These are phyloP conservation scores for Thamnaconus septentrionalis DNA, from an alignment of 2,113 vertebrate species.

Conservation along the genomic window DNA sequence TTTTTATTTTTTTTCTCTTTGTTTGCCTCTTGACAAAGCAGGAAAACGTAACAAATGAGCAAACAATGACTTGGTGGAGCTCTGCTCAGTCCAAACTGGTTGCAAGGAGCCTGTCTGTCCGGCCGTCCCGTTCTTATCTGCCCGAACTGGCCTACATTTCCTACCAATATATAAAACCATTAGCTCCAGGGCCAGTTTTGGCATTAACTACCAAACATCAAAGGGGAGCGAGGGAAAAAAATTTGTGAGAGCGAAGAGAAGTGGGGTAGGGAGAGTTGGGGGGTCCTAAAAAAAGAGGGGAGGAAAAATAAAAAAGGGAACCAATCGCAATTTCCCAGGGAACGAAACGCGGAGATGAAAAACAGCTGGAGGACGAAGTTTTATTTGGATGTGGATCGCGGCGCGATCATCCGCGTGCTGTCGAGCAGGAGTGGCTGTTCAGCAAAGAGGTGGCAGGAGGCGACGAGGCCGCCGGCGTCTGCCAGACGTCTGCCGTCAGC, in stretches of 20 bases:
- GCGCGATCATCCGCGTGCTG: background rate
- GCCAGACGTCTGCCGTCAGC: slow-evolving; percentile 59
- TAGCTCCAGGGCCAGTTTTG: slow-evolving; percentile 15
- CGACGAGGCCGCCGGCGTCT: slow-evolving; percentile 34
- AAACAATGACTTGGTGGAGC: slow-evolving; percentile 8
- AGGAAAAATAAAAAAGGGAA: background rate
- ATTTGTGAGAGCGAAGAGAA: no score
- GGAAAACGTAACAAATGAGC: background rate
- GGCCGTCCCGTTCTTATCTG: slow-evolving; percentile 33
- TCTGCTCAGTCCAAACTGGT: background rate
- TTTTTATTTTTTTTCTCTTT: no score
- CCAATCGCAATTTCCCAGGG: slow-evolving; percentile 22
- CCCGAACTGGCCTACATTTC: slow-evolving; percentile 37
- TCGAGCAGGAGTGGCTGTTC: no score
- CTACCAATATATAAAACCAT: slow-evolving; percentile 34
- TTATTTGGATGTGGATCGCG: slow-evolving; percentile 57
- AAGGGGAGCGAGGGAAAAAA: slow-evolving; percentile 17
- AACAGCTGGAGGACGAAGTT: slow-evolving; percentile 14
- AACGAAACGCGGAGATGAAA: slow-evolving; percentile 33
- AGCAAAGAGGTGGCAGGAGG: slow-evolving; percentile 50
- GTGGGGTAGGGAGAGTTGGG: background rate
- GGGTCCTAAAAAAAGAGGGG: background rate
- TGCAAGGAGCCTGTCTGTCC: slow-evolving; percentile 11
- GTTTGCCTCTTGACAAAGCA: background rate
- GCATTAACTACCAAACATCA: slow-evolving; percentile 37